Conservation (phyloP, 2,888 invertebrate genomes). For the Himalopsyche kuldschensis region DNA sequence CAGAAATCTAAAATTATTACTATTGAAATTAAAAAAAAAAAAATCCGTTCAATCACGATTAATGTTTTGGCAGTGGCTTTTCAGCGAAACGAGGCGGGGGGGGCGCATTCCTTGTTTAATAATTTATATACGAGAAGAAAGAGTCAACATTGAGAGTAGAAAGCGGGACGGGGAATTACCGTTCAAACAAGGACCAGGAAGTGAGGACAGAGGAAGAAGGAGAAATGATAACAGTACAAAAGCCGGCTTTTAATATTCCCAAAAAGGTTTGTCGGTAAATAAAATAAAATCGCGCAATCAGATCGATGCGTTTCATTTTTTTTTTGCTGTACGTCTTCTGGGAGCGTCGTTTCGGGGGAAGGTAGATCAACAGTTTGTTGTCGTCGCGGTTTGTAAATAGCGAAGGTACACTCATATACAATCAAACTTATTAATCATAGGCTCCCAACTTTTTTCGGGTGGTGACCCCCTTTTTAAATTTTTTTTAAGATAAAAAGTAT, state of each 20-base stretch:
- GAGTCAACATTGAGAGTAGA: neutral
- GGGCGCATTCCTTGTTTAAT: neutral
- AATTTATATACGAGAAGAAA: neutral
- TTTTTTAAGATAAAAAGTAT: too few species aligned
- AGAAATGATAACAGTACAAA: slow-evolving; percentile 15
- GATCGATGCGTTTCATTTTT: neutral
- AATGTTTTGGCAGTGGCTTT: neutral
- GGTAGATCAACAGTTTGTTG: too few species aligned
- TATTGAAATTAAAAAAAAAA: neutral
- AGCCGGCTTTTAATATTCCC: slow-evolving; percentile 33
- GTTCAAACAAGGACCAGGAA: neutral
- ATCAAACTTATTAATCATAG: too few species aligned
- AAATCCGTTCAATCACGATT: neutral
- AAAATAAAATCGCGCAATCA: slow-evolving; percentile 8
- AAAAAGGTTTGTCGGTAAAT: slow-evolving; percentile 33
- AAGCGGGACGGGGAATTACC: neutral
- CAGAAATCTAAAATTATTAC: too few species aligned
- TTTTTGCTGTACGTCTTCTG: neutral
- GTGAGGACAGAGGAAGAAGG: slow-evolving; percentile 1
- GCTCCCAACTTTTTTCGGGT: too few species aligned
- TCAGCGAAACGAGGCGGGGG: neutral
- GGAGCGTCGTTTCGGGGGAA: neutral
- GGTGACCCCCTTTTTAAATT: too few species aligned
- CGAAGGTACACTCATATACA: too few species aligned
- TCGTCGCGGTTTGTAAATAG: too few species aligned